Evolutionary conservation across 2,888 invertebrate genomes (phyloP).

Genomic region (Melitaea athalia): DNA sequence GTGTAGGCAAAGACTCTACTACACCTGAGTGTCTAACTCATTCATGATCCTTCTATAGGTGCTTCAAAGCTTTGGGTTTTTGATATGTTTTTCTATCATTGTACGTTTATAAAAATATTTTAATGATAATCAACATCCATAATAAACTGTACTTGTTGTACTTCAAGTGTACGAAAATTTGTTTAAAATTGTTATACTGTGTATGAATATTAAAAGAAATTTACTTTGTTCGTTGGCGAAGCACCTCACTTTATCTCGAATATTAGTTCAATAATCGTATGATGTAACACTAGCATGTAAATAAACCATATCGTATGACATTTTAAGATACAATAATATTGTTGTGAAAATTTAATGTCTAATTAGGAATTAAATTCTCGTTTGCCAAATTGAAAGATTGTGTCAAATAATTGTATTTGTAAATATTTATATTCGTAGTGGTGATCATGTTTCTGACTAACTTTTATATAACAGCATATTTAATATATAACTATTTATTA

Average conservation of each 20-base stretch:
- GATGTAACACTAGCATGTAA: conserved; percentile 34
- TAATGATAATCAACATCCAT: not conserved
- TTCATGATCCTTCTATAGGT: conserved; percentile 1
- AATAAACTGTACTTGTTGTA: too few species aligned
- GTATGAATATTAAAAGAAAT: not conserved
- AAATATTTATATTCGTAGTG: conserved; percentile 28
- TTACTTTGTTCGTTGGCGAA: not conserved
- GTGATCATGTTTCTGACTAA: conserved; percentile 26
- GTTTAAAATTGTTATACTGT: not conserved
- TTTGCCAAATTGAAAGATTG: conserved; percentile 27
- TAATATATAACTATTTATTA: conserved; percentile 31
- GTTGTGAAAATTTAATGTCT: conserved; percentile 39
- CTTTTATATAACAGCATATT: conserved; percentile 34
- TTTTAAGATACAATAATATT: conserved; percentile 40
- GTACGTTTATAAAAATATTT: not conserved
- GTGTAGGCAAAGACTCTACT: conserved; percentile 59
- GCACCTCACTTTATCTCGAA: not conserved
- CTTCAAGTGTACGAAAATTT: not conserved
- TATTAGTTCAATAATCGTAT: not conserved
- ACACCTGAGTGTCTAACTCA: conserved; percentile 13
- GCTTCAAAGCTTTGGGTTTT: not conserved
- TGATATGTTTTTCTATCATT: not conserved
- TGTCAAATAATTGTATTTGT: conserved; percentile 31
- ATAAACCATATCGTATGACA: conserved; percentile 42
- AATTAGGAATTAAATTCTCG: conserved; percentile 30